These are phyloP conservation scores for Liasis olivaceus DNA, from an alignment of 2,797 vertebrate genomes.

Conservation along the genomic window DNA sequence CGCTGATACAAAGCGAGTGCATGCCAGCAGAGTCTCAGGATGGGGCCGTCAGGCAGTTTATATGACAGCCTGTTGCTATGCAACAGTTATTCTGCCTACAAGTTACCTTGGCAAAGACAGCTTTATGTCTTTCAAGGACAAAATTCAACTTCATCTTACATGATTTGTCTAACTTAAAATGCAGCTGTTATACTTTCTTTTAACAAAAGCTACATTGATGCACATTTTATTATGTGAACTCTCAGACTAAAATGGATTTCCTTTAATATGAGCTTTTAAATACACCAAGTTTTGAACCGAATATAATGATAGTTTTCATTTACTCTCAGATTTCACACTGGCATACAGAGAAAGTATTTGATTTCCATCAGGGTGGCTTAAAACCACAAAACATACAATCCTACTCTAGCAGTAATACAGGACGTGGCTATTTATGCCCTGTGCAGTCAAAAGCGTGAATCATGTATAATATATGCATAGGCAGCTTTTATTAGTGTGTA, in stretches of 20 bases:
- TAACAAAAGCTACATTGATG: conserved; percentile 70
- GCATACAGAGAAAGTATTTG: conserved; percentile 33
- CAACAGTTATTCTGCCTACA: conserved; percentile 76
- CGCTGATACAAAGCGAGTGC: background rate
- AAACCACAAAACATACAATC: background rate
- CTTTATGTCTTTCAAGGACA: conserved; percentile 67
- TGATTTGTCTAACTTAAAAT: conserved; percentile 74
- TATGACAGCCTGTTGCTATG: conserved; percentile 74
- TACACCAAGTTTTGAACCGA: conserved; percentile 61
- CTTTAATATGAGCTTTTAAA: conserved; percentile 67
- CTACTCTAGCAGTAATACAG: accelerated
- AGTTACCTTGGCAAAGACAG: conserved; percentile 71
- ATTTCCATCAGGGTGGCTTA: accelerated
- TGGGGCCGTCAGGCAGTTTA: conserved; percentile 59
- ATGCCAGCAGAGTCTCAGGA: background rate
- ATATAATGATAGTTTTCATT: conserved; percentile 39
- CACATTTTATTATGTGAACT: conserved; percentile 66
- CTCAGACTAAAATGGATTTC: conserved; percentile 70
- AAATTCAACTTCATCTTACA: conserved; percentile 70
- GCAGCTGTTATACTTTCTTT: conserved; percentile 71
- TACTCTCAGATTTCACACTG: conserved; percentile 26
- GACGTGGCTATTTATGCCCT: background rate
- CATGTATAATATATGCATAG: background rate
- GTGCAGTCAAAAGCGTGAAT: background rate
- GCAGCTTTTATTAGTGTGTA: conserved; percentile 14